phyloP scores from a whole-genome alignment of 2,113 vertebrate species.

The Coturnix japonica region DNA sequence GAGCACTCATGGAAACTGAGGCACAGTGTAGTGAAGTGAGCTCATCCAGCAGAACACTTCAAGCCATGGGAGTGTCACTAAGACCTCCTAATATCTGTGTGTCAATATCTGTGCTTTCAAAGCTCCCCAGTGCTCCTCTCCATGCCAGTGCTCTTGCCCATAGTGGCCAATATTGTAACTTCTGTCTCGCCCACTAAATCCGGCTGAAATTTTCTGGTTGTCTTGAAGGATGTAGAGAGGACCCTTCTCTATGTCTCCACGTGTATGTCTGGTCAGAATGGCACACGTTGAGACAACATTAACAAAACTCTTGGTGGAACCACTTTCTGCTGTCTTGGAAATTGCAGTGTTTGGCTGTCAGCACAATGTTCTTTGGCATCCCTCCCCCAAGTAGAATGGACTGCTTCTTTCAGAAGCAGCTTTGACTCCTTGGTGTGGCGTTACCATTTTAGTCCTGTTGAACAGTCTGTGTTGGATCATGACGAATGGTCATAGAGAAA shows the following conservation, averaged over 20 bases:
- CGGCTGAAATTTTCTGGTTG: not conserved
- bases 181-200: not conserved
- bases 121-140: not conserved
- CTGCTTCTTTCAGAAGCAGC: not conserved
- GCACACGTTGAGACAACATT: rapidly evolving
- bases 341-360: not conserved
- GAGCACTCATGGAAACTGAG: not conserved
- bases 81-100: not conserved
- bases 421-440: slow-evolving; percentile 28
- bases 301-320: not conserved
- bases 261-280: not conserved
- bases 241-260: not conserved
- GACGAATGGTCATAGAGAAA: slow-evolving; percentile 49
- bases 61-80: not conserved
- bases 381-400: not conserved
- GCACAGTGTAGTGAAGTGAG: not conserved
- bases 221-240: not conserved
- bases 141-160: not conserved
- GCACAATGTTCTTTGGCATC: slow-evolving; percentile 27
- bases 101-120: not conserved
- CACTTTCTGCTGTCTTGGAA: not conserved
- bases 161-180: not conserved
- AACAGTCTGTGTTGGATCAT: not conserved
- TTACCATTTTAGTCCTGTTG: slow-evolving; percentile 33
- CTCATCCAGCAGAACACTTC: not conserved